phyloP scores from a whole-genome alignment of 2,113 vertebrate species.

The Ibidorhyncha struthersii region DNA sequence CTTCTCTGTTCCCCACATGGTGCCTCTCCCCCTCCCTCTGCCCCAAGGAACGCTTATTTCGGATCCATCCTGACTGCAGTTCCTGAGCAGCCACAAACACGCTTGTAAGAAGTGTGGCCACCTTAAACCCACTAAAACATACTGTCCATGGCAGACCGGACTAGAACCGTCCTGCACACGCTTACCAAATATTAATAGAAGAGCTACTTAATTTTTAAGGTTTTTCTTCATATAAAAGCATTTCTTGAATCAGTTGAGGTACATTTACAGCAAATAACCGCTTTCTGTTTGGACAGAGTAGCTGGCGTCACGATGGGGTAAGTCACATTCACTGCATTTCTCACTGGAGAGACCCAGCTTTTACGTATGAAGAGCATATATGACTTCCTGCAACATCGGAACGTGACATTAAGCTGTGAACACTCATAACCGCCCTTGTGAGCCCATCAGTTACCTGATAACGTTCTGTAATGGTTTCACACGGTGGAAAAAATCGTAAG shows the following conservation, averaged over 20 bases:
- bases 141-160: fast-evolving
- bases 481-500: background rate
- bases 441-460: background rate
- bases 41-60: background rate
- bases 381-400: background rate
- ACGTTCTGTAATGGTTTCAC: background rate
- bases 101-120: background rate
- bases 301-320: background rate
- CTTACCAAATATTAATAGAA: background rate
- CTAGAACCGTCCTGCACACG: background rate
- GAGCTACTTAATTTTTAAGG: background rate
- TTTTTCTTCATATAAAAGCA: background rate
- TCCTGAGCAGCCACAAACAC: background rate
- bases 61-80: background rate
- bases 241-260: background rate
- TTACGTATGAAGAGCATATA: too few relatives aligned
- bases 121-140: background rate
- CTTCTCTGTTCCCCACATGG: background rate
- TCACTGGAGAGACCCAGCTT: too few relatives aligned
- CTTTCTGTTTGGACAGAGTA: background rate
- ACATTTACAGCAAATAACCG: background rate
- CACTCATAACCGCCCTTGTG: fast-evolving
- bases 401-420: background rate
- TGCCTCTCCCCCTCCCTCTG: background rate
- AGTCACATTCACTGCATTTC: background rate